These are phyloP conservation scores for Neomonachus schauinslandi DNA, from an alignment of 2,113 vertebrate species.

Conservation along the genomic window DNA sequence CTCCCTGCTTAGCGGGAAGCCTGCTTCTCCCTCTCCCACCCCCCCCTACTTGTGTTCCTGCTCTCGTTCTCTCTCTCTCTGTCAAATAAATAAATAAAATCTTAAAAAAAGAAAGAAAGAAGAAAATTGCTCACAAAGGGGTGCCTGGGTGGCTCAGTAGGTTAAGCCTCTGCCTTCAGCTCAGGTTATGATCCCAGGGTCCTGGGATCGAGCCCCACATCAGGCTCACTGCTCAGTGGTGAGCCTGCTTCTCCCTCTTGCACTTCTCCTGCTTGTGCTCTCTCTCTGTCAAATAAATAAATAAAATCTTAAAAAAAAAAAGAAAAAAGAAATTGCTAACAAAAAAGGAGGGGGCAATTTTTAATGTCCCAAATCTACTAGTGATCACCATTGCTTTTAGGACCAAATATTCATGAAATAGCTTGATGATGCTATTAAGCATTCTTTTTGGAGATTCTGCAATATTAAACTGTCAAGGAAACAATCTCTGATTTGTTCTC, in stretches of 20 bases:
- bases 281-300: not conserved
- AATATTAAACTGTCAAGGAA: not conserved
- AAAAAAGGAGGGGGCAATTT: not conserved
- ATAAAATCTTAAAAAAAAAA: not conserved
- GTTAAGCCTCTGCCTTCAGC: not conserved
- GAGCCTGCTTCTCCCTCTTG: not conserved
- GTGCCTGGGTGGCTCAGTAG: not conserved
- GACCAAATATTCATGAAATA: not conserved
- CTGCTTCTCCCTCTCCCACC: no score
- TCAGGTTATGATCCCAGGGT: not conserved
- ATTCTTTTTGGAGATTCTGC: not conserved
- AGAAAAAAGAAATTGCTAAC: not conserved
- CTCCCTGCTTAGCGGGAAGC: no score
- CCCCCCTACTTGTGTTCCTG: no score
- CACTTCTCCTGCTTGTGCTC: not conserved
- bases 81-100: no score
- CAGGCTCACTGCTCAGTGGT: not conserved
- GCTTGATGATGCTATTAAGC: not conserved
- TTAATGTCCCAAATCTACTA: not conserved
- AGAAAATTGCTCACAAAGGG: not conserved
- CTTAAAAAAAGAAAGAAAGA: not conserved
- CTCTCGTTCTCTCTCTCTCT: no score
- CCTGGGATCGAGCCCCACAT: not conserved
- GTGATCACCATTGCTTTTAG: not conserved
- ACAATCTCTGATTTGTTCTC: not conserved